Evolutionary conservation across 2,797 vertebrate species (phyloP), one percentile per base, ranked within the genome.

Genomic region (Sarcophilus harrisii): DNA sequence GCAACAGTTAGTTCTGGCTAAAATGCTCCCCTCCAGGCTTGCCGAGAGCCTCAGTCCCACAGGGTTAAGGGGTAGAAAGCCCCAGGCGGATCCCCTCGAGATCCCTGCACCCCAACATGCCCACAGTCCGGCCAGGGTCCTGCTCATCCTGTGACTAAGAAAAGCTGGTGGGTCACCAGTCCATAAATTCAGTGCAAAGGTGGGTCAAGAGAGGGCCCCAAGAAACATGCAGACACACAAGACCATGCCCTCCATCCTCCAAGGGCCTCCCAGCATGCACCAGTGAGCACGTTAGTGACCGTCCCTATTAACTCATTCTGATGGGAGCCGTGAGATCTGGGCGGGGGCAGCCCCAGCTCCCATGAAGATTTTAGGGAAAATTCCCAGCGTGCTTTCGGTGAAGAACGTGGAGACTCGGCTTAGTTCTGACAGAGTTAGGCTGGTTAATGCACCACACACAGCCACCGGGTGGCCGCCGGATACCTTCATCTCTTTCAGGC

Each of bases 401-500:
- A 87, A 4, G 73, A 49, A 38, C 8, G 0, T 2, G 3, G 10
- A 24, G 73, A 49, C 24, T 27, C 9, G 24, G 73, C 27, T 27
- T 10, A 27, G 45, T 45, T 87, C 10, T 0, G 24, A 29, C 21
- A 54, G 62, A 4, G 89, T 91, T 97, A 55, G 96, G 94, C 21
- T 60, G 92, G 97, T 98, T 98, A 98, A 92, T 66, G 45, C n/a
- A 81, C 38, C 81, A 94, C 12, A 32, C 12, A 29, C 92, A 73
- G 73, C 73, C 2, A 91, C 54, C 91, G 94, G 90, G 30, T 21
- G 96, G 30, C 92, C 52, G 95, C 94, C 90, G 1, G 59, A 97
- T 99, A 99, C 99, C 99, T 99, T 99, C 98, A 98, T 98, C 98
- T 99, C 99, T 98, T 99, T 99, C 98, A 99, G 98, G 93, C 99